Percentiles rank a stretch among this genome's conserved stretches.
These are phyloP conservation scores for Cariama cristata DNA, from an alignment of 2,113 vertebrate genomes.

Conservation along the genomic window DNA sequence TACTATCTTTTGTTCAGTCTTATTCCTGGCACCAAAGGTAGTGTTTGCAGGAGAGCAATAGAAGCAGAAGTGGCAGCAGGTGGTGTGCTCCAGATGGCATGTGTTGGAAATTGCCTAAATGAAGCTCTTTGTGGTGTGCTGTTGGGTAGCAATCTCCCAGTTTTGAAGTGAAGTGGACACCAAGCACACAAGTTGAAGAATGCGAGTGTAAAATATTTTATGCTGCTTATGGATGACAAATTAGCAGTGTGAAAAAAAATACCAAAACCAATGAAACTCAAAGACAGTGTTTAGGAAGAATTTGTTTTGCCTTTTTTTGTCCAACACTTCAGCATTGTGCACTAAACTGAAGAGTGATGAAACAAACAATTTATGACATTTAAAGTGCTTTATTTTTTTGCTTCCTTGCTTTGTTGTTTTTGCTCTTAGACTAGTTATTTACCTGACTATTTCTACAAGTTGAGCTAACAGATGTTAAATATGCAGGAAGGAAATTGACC, in stretches of 20 bases:
- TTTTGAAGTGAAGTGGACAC: background rate
- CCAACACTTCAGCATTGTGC: background rate
- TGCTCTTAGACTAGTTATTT: background rate
- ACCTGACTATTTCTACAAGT: background rate
- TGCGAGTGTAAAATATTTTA: background rate
- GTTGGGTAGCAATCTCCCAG: background rate
- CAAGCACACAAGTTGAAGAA: background rate
- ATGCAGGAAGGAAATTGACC: background rate
- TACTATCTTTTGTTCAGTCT: background rate
- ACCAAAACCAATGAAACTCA: background rate
- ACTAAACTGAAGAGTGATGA: background rate
- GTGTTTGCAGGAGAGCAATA: background rate
- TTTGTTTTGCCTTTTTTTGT: background rate
- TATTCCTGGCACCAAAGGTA: background rate
- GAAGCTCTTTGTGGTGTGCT: background rate
- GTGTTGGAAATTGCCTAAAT: background rate
- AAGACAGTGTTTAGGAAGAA: background rate
- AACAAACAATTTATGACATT: background rate
- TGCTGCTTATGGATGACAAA: background rate
- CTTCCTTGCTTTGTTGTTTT: rapidly evolving
- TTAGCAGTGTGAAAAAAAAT: background rate
- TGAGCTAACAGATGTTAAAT: background rate
- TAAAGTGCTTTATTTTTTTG: background rate
- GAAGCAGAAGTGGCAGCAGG: background rate
- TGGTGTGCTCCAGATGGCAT: background rate